phyloP scores from a whole-genome alignment of 2,797 vertebrate genomes.

The Rachycentron canadum region DNA sequence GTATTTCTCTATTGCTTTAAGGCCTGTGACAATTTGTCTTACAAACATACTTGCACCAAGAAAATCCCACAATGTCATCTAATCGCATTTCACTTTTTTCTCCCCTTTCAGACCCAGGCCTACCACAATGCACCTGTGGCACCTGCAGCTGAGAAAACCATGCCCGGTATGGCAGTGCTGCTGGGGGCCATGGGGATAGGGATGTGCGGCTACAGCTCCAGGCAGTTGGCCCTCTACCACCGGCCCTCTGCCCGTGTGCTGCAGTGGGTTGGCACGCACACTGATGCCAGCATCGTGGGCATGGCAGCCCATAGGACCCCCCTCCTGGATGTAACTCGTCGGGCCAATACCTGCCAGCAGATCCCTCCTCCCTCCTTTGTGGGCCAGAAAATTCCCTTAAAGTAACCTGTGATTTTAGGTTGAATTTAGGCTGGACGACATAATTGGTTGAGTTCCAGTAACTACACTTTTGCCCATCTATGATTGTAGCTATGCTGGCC shows the following conservation, averaged over 20 bases:
- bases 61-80: slow-evolving; percentile 9
- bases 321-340: slow-evolving; percentile 54
- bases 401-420: slow-evolving; percentile 20
- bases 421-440: slow-evolving; percentile 14
- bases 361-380: slow-evolving; percentile 71
- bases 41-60: neutral
- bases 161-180: slow-evolving; percentile 78
- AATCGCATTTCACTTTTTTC: slow-evolving; percentile 1
- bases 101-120: slow-evolving; percentile 75
- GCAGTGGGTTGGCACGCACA: slow-evolving; percentile 73
- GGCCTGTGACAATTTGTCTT: neutral
- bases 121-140: slow-evolving; percentile 66
- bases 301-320: slow-evolving; percentile 44
- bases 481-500: slow-evolving; percentile 81
- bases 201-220: slow-evolving; percentile 85
- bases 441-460: slow-evolving; percentile 43
- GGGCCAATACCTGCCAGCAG: slow-evolving; percentile 58
- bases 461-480: slow-evolving; percentile 25
- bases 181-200: slow-evolving; percentile 82
- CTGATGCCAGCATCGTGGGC: slow-evolving; percentile 54
- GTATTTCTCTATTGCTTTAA: slow-evolving; percentile 5
- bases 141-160: slow-evolving; percentile 59
- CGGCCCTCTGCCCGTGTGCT: slow-evolving; percentile 80
- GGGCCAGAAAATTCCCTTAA: slow-evolving; percentile 66
- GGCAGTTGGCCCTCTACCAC: slow-evolving; percentile 82